A percentile compares a stretch with the other conserved stretches of the same genome.
These are phyloP conservation scores for Camelus dromedarius DNA, from an alignment of 2,113 vertebrate species.

Conservation along the genomic window DNA sequence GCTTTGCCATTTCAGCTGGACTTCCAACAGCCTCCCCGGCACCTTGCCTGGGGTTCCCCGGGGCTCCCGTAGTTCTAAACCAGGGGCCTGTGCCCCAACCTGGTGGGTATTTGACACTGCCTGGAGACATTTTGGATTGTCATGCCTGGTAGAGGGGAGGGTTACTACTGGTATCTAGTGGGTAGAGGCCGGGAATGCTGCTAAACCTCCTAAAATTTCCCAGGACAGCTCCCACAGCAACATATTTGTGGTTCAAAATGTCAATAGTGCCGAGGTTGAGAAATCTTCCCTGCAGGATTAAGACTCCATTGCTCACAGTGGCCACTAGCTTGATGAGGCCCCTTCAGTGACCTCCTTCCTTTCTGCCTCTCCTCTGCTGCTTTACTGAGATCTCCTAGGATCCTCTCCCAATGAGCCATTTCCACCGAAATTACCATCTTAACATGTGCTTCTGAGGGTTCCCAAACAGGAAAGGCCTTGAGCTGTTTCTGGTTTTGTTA, in stretches of 20 bases:
- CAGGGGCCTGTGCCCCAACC: neutral
- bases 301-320: neutral
- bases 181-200: neutral
- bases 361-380: neutral
- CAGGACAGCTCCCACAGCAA: neutral
- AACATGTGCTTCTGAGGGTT: neutral
- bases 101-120: neutral
- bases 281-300: neutral
- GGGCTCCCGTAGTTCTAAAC: neutral
- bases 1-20: neutral
- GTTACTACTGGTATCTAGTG: neutral
- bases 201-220: neutral
- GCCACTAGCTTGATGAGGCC: neutral
- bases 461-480: rapidly evolving
- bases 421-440: neutral
- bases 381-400: neutral
- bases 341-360: neutral
- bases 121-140: neutral
- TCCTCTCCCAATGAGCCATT: neutral
- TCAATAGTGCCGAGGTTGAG: neutral
- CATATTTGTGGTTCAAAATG: neutral
- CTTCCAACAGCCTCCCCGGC: neutral
- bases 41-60: too few species aligned
- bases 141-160: neutral
- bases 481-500: neutral